Base-by-base conservation (phyloP, 1,140 invertebrate species). In the Reticulitermes speratus region DNA sequence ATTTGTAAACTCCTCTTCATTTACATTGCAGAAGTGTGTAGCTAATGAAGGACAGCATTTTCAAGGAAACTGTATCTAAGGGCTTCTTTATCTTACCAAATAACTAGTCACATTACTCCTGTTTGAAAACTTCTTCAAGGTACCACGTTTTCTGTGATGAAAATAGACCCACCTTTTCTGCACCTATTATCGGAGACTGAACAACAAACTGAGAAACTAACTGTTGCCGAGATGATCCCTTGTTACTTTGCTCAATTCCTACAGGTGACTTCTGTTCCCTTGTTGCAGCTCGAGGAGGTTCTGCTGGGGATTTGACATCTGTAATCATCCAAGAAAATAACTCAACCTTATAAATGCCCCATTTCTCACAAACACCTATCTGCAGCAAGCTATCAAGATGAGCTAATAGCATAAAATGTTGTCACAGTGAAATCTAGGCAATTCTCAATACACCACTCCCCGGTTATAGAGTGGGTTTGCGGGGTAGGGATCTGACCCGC, bases 121-220 rank as follows among this genome's bases (percentile, higher is more conserved):
- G 2, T 38, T 38, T 2, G 5, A 38, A 38, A 38, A 2, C 5
- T 38, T 5, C 5, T 38, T 38, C 2, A 38, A 38, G 38, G 38
- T 38, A 38, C 5, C 38, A 38, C 38, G 38, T 38, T 84, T 38
- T 84, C 25, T 44, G 84, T 45, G 23, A 55, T 45, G 32, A 25
- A 55, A 11, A 85, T 12, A n/a, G n/a, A 83, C 82, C 44, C 82
- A 83, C 82, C 32, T 83, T 83, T n/a, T 83, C 82, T 44, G 38
- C 21, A 3, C 44, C 38, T 44, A 6, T 30, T 75, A 30, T 30
- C 2, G 82, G 23, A 83, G 82, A 44, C 44, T 44, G 38, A 55
- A 5, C 52, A 55, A 12, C 52, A 55, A 16, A 55, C 8, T 45
- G 82, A 23, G 82, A 48, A 44, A 38, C 44, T 32, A 48, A 44